Base-by-base conservation (phyloP, 2,113 vertebrate genomes). In the Calidris pygmaea region DNA sequence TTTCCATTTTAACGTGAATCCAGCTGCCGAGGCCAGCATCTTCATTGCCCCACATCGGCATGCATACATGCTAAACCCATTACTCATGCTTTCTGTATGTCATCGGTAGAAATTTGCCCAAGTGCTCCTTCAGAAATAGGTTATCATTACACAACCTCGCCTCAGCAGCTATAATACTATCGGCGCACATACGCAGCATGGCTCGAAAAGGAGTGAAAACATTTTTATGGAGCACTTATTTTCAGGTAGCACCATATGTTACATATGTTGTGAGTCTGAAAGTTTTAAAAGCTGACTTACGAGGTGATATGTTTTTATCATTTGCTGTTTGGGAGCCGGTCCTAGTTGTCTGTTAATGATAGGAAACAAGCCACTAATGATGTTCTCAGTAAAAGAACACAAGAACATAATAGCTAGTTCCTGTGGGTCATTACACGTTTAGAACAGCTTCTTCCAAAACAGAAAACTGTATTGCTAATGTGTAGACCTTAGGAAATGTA, bases 1-100 rank as follows among this genome's bases (percentile, higher is more conserved):
- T 87, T 92, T 58, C 37, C 21, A 68, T 72, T 95, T 87, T 68
- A 85, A 74, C 24, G 18, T 2, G 0, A 88, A 87, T 75, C 81
- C 86, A 82, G n/a, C 74, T 86, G 89, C 73, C 80, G 87, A 94
- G 84, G 56, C 37, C 62, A 81, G 43, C 34, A 71, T 87, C 55
- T 84, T 93, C 43, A 59, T 86, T 82, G 87, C 34, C 8, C 37
- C 34, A 71, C 26, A 66, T 90, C 5, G 74, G 52, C 41, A 91
- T 67, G 37, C 47, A 47, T 67, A 24, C 47, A 17, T 84, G 65
- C 50, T 75, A 81, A 89, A 81, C 87, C 41, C 80, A 71, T 95
- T 93, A 87, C 87, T 95, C 83, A 78, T 67, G 58, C 43, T 65
- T 11, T 65, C 75, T 66, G 34, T 73, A 37, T 84, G 37, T 53